These are phyloP conservation scores for Alosa sapidissima DNA, from an alignment of 2,797 vertebrate species.

Conservation along the genomic window DNA sequence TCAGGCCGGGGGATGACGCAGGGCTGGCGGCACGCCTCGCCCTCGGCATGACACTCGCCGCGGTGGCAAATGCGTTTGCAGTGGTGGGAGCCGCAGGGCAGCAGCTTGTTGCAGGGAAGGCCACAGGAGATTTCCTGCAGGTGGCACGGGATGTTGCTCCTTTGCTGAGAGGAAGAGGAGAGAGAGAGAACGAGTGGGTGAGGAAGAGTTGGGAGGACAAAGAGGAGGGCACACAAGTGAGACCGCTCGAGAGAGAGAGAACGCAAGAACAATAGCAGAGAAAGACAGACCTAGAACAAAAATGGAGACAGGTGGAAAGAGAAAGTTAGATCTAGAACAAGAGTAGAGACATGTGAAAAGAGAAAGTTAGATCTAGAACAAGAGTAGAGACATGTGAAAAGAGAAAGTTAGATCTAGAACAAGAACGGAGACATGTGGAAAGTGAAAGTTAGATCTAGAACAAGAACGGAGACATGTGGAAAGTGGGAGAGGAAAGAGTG, in stretches of 20 bases:
- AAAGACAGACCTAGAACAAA: neutral
- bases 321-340: too few relatives aligned
- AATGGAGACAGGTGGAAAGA: neutral
- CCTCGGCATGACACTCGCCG: constrained; percentile 85
- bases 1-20: constrained; percentile 80
- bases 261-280: neutral
- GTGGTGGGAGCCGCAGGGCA: constrained; percentile 88
- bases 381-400: too few relatives aligned
- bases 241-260: neutral
- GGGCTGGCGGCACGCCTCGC: constrained; percentile 83
- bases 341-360: too few relatives aligned
- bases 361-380: too few relatives aligned
- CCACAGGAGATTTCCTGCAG: constrained; percentile 96
- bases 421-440: too few relatives aligned
- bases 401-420: too few relatives aligned
- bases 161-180: constrained; percentile 72
- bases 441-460: too few relatives aligned
- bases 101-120: constrained; percentile 82
- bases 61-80: constrained; percentile 95
- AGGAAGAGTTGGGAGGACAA: neutral
- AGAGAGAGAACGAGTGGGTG: neutral
- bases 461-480: too few relatives aligned
- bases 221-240: neutral
- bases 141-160: constrained; percentile 96
- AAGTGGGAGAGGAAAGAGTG: too few relatives aligned